A percentile compares a stretch with the other conserved stretches of the same genome.
Evolutionary conservation across 37 sponge, comb jelly and placozoan species (phyloP).

Genomic region (Oopsacas minuta): DNA sequence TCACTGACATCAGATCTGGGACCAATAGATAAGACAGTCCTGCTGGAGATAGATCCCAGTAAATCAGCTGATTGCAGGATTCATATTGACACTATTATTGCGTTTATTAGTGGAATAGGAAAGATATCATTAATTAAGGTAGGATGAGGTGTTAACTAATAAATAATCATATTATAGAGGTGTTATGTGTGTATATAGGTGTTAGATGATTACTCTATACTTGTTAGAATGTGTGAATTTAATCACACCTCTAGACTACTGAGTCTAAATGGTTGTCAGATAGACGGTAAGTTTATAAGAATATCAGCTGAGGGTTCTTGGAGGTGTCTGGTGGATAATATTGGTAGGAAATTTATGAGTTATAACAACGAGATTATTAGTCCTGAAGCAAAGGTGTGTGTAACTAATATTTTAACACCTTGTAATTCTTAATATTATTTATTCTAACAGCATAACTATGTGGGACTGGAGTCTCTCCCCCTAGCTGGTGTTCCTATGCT

Average conservation of each 20-base stretch:
- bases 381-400: not conserved
- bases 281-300: not conserved
- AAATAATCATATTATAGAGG: too few species aligned
- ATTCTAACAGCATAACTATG: not conserved
- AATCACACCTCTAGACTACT: not conserved
- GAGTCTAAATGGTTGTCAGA: not conserved
- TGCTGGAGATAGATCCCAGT: not conserved
- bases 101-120: not conserved
- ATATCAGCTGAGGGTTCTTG: not conserved
- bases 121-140: not conserved
- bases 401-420: too few species aligned
- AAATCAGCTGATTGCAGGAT: not conserved
- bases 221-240: not conserved
- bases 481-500: not conserved
- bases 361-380: not conserved
- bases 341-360: not conserved
- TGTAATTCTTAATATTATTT: too few species aligned
- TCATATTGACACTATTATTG: not conserved
- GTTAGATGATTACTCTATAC: not conserved
- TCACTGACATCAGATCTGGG: not conserved
- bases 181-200: too few species aligned
- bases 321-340: not conserved
- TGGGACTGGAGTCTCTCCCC: not conserved
- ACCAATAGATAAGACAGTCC: not conserved
- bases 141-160: too few species aligned